A percentile compares a stretch with the other conserved stretches of the same genome.
These are phyloP conservation scores for Ceriagrion tenellum DNA, from an alignment of 2,888 invertebrate genomes.

Conservation along the genomic window DNA sequence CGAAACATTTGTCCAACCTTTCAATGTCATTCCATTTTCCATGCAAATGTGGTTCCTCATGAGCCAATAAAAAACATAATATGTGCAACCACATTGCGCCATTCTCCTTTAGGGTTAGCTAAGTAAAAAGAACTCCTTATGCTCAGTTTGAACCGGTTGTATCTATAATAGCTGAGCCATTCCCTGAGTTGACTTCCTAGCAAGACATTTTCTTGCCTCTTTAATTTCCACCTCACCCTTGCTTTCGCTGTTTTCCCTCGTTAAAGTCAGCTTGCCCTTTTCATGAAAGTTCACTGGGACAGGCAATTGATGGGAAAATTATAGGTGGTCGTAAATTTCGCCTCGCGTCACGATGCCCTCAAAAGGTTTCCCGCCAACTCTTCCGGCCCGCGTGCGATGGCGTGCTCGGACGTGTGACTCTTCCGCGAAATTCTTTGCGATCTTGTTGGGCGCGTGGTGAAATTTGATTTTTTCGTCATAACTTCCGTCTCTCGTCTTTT, in stretches of 20 bases:
- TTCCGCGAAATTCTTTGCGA: background rate
- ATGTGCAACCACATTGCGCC: too few species aligned
- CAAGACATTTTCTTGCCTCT: background rate
- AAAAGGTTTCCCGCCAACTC: background rate
- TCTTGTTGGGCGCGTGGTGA: too few species aligned
- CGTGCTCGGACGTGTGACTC: background rate
- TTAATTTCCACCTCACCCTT: background rate
- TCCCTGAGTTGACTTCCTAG: background rate
- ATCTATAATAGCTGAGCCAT: background rate
- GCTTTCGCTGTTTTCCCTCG: too few species aligned
- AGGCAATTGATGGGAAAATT: background rate
- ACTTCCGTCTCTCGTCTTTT: background rate
- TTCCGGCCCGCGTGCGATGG: background rate
- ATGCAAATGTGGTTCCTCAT: too few species aligned
- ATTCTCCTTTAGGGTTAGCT: too few species aligned
- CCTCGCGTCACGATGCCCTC: background rate
- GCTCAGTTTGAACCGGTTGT: too few species aligned
- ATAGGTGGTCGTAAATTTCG: background rate
- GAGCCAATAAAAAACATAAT: too few species aligned
- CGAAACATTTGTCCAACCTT: too few species aligned
- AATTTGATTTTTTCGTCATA: background rate
- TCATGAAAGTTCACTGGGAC: background rate
- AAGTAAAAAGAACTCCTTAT: too few species aligned
- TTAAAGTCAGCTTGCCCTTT: too few species aligned
- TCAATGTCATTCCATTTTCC: too few species aligned